phyloP scores from a whole-genome alignment of 2,888 invertebrate genomes.

The Caenorhabditis plicata region DNA sequence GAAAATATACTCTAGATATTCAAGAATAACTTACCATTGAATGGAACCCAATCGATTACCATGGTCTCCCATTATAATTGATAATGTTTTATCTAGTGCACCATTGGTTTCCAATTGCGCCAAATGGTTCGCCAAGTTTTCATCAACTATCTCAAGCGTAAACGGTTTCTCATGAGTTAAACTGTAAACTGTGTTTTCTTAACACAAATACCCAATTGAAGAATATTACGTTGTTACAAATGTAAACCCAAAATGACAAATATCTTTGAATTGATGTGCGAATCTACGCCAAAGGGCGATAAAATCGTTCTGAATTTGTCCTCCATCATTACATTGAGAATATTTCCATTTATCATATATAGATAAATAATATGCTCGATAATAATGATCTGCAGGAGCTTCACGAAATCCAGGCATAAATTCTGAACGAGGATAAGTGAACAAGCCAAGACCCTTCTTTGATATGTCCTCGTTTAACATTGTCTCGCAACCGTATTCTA shows the following conservation, averaged over 20 bases:
- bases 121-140: conserved; percentile 21
- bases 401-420: conserved; percentile 64
- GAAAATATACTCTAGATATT: neutral
- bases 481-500: conserved; percentile 45
- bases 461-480: conserved; percentile 57
- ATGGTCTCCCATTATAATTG: conserved; percentile 67
- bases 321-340: conserved; percentile 27
- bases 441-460: conserved; percentile 40
- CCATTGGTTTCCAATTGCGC: conserved; percentile 24
- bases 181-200: conserved; percentile 4
- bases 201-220: neutral
- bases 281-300: conserved; percentile 61
- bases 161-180: conserved; percentile 34
- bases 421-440: conserved; percentile 48
- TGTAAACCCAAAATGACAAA: conserved; percentile 66
- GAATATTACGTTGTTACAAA: conserved; percentile 62
- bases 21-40: conserved; percentile 33
- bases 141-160: conserved; percentile 33
- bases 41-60: conserved; percentile 67
- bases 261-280: conserved; percentile 57
- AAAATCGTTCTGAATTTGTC: conserved; percentile 42
- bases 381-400: conserved; percentile 66
- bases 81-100: conserved; percentile 47
- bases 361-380: conserved; percentile 61
- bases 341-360: conserved; percentile 44